phyloP scores from a whole-genome alignment of 2,113 vertebrate species.

The Campylomormyrus numenius region DNA sequence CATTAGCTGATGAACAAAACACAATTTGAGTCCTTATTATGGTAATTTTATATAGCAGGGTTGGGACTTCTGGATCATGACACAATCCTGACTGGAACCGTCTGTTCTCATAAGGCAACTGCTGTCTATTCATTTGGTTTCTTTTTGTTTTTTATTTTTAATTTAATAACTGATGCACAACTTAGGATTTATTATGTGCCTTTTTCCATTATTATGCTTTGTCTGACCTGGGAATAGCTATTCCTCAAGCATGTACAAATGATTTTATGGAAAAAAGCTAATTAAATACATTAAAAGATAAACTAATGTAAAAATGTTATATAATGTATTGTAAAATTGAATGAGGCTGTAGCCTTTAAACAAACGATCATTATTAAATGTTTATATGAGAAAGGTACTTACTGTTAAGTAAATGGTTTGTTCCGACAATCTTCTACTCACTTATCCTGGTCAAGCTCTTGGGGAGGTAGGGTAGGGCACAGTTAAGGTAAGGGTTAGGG shows the following conservation, averaged over 20 bases:
- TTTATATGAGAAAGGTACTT: conserved; percentile 46
- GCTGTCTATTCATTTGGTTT: neutral
- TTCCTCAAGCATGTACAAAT: conserved; percentile 62
- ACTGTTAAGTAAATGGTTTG: neutral
- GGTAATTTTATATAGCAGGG: conserved; percentile 39
- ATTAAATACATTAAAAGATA: conserved; percentile 50
- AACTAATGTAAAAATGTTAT: conserved; percentile 58
- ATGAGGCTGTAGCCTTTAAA: conserved; percentile 45
- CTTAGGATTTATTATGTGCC: conserved; percentile 60
- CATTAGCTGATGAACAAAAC: conserved; percentile 33
- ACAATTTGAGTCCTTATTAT: conserved; percentile 39
- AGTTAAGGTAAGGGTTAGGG: neutral
- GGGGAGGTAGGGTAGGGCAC: neutral
- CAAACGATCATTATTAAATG: conserved; percentile 55
- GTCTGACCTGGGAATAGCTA: conserved; percentile 57
- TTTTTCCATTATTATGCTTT: conserved; percentile 52
- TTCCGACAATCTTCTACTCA: neutral
- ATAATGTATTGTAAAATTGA: conserved; percentile 57
- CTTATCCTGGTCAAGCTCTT: neutral
- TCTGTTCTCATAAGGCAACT: conserved; percentile 30
- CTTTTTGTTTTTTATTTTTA: conserved; percentile 40
- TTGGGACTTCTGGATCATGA: conserved; percentile 15
- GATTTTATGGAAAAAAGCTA: conserved; percentile 38
- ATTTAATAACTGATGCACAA: conserved; percentile 49
- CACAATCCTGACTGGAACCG: conserved; percentile 18